These are phyloP conservation scores for Gymnocheta viridis DNA, from an alignment of 2,888 invertebrate genomes.

Conservation along the genomic window DNA sequence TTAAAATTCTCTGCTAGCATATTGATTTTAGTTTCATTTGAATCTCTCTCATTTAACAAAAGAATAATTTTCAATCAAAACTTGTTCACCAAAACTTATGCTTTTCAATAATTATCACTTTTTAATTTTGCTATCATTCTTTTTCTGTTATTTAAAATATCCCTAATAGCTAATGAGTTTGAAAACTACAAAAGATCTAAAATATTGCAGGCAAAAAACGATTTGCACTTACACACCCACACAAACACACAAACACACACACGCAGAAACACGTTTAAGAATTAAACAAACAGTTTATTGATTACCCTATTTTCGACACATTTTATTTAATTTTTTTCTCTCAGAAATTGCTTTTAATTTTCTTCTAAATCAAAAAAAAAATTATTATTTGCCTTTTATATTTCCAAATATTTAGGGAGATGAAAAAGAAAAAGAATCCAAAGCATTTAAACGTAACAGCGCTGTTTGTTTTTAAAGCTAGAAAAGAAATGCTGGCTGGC, in stretches of 20 bases:
- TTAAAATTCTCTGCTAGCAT: too few relatives aligned
- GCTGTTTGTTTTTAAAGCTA: background rate
- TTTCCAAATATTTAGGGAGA: background rate
- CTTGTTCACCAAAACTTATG: background rate
- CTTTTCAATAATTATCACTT: background rate
- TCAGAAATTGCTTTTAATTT: background rate
- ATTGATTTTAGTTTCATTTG: too few relatives aligned
- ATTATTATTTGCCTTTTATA: background rate
- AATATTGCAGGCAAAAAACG: background rate
- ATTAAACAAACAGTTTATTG: slow-evolving; percentile 38
- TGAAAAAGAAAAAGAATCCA: background rate
- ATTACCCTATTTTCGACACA: slow-evolving; percentile 55
- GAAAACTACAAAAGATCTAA: background rate
- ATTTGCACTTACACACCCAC: background rate
- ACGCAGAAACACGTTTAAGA: background rate
- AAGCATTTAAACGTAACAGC: background rate
- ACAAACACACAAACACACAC: background rate
- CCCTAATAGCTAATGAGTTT: background rate
- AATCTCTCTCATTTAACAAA: too few relatives aligned
- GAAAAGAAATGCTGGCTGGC: background rate
- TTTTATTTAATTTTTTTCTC: slow-evolving; percentile 20
- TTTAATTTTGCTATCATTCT: too few relatives aligned
- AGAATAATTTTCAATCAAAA: too few relatives aligned
- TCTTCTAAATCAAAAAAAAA: background rate
- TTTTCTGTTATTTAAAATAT: background rate